Percentiles rank a stretch among this genome's conserved stretches.
phyloP scores from a whole-genome alignment of 2,113 vertebrate genomes.

The Apistogramma diplotaenia region DNA sequence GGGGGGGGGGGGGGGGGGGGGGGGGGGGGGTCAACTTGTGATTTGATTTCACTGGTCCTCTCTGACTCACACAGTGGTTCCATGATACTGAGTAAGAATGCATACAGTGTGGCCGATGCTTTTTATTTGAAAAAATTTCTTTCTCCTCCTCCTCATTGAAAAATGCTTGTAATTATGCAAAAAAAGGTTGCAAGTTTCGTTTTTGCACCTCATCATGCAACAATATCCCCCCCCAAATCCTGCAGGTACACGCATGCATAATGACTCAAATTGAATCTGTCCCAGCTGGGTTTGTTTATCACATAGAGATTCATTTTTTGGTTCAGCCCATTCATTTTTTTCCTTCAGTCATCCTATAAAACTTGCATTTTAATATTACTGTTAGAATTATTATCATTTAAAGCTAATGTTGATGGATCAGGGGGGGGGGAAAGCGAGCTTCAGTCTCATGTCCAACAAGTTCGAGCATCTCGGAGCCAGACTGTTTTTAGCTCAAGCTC shows the following conservation, averaged over 20 bases:
- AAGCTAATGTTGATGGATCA: too few relatives aligned
- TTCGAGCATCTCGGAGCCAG: background rate
- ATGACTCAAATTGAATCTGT: too few relatives aligned
- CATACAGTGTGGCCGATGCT: too few relatives aligned
- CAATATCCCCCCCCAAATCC: too few relatives aligned
- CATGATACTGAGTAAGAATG: too few relatives aligned
- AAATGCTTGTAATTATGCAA: background rate
- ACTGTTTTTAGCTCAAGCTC: conserved; percentile 10
- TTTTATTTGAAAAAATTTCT: background rate
- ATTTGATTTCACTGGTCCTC: background rate
- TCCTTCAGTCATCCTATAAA: background rate
- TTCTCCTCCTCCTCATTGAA: background rate
- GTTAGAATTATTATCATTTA: background rate
- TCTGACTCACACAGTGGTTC: background rate
- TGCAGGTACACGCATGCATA: too few relatives aligned
- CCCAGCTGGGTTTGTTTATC: too few relatives aligned
- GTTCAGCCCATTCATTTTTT: too few relatives aligned
- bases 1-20: background rate
- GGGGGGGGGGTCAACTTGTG: background rate
- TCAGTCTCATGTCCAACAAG: background rate
- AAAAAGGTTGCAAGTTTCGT: background rate
- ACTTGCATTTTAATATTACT: background rate
- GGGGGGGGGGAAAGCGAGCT: too few relatives aligned
- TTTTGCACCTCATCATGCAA: background rate
- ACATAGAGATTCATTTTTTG: too few relatives aligned